Evolutionary conservation across 2,888 invertebrate species (phyloP).

Genomic region (Helobdella robusta): DNA sequence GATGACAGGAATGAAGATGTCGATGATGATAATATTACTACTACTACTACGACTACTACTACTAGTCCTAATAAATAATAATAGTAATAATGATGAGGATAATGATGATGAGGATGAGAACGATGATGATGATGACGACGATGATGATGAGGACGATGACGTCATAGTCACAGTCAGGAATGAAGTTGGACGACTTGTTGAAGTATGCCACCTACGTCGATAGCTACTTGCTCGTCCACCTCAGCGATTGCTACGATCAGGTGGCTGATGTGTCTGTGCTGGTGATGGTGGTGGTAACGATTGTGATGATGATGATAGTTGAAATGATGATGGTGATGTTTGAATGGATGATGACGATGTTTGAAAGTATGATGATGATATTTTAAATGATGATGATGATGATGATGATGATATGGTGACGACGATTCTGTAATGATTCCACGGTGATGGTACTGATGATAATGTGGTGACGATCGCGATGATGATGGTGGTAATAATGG

Average conservation of each 20-base stretch:
- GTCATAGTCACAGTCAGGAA: constrained; percentile 43
- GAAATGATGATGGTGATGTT: background rate
- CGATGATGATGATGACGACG: no score
- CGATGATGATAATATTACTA: background rate
- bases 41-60: no score
- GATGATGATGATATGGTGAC: background rate
- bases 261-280: constrained; percentile 32
- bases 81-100: no score
- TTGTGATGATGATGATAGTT: no score
- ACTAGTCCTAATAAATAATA: background rate
- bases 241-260: constrained; percentile 45
- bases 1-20: background rate
- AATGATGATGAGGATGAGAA: no score
- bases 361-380: background rate
- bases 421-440: background rate
- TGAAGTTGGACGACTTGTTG: constrained; percentile 43
- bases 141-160: no score
- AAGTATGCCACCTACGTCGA: constrained; percentile 44
- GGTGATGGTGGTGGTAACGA: background rate
- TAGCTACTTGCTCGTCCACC: constrained; percentile 47
- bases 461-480: no score
- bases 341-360: background rate
- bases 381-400: no score
- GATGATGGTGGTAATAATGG: background rate
- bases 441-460: background rate